Evolutionary conservation across 2,797 vertebrate genomes (phyloP), one percentile per base, ranked within the genome.

Genomic region (Enteromius treurensis): DNA sequence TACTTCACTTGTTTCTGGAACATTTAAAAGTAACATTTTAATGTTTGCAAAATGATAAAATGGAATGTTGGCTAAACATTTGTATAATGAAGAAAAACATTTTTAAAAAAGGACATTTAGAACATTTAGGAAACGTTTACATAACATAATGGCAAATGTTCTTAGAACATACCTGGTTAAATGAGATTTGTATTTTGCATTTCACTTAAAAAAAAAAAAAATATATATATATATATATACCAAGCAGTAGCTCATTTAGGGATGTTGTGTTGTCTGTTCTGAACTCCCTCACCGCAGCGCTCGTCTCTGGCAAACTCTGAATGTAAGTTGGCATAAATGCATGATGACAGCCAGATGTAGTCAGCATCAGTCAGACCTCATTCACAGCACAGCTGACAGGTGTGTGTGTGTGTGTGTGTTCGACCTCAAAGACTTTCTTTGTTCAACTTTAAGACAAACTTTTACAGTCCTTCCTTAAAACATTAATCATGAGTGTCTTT

Each of bases 321-420:
- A 49, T 55, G 49, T 5, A 45, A 40, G 15, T 40, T 73, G 58
- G 21, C 26, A 42, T 53, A 42, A 45, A 67, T 55, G 51, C 58
- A 65, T 21, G 29, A 49, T 32, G 69, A 45, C 69, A 68, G 69
- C 8, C 70, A 76, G 83, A 79, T 45, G 58, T 62, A 65, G 26
- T 29, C 42, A 45, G 37, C 69, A 45, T 19, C 32, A 37, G 23
- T 78, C 34, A 65, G 67, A 73, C 77, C 32, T 69, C 37, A 47
- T 64, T 73, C 58, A 75, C 60, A 53, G 76, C 13, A 4, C 26
- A 73, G 37, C 68, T 74, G 76, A 73, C 82, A 84, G 82, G 42
- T 60, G 75, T 74, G 53, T 75, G 70, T 81, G 37, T 60, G 67
- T 67, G 47, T 29, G 89, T 81, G 95, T 40, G 34, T 23, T 14